Conservation (phyloP, 2,888 invertebrate genomes). For the Erebia ligea region DNA sequence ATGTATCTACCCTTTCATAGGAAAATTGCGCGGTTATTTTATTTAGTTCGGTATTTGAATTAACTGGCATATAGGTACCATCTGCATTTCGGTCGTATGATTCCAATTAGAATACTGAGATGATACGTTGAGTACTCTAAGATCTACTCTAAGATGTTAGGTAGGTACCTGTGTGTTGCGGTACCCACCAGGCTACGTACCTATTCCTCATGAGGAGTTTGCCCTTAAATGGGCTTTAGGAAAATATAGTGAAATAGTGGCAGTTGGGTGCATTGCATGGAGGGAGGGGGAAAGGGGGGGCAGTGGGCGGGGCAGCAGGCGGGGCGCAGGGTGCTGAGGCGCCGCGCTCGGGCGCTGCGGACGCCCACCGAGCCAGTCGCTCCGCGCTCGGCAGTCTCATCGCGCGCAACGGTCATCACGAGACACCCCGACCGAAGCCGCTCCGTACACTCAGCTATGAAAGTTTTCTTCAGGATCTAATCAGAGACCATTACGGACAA, state of each 20-base stretch:
- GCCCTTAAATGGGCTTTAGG: neutral
- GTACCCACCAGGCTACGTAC: neutral
- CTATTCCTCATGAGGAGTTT: neutral
- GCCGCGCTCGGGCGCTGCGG: slow-evolving; percentile 57
- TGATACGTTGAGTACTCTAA: neutral
- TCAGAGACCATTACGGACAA: neutral
- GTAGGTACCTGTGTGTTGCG: too few relatives aligned
- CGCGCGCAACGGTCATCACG: slow-evolving; percentile 55
- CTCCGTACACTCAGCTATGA: slow-evolving; percentile 29
- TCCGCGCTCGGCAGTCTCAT: slow-evolving; percentile 62
- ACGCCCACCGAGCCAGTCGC: slow-evolving; percentile 72
- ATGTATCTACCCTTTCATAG: slow-evolving; percentile 25
- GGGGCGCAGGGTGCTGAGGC: slow-evolving; percentile 74
- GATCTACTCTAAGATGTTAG: neutral
- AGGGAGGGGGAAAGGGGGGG: slow-evolving; percentile 42
- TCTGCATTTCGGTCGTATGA: too few relatives aligned
- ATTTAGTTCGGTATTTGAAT: too few relatives aligned
- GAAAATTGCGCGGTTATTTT: neutral
- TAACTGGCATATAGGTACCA: too few relatives aligned
- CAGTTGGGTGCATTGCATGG: slow-evolving; percentile 41
- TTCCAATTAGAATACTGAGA: neutral
- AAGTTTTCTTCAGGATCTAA: slow-evolving; percentile 18
- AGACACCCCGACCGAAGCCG: slow-evolving; percentile 25
- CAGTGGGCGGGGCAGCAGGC: slow-evolving; percentile 62
- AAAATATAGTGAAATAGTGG: slow-evolving; percentile 21